These are phyloP conservation scores for Mesorhabditis belari DNA, from an alignment of 2,888 invertebrate species.

Conservation along the genomic window DNA sequence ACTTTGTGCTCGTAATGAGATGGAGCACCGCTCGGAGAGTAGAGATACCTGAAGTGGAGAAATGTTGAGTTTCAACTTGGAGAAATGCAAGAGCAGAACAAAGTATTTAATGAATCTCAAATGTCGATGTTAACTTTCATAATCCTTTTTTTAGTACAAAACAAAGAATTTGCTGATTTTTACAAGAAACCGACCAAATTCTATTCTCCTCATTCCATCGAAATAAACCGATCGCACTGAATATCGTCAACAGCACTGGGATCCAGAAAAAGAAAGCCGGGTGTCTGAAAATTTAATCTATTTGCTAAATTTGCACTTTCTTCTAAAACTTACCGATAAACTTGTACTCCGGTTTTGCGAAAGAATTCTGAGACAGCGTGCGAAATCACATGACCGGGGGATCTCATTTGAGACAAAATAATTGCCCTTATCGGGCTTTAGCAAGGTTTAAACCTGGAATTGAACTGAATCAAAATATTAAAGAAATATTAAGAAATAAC, in stretches of 20 bases:
- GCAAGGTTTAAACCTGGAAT: no score
- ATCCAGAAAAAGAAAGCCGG: constrained; percentile 36
- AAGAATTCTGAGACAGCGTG: constrained; percentile 32
- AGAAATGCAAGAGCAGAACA: no score
- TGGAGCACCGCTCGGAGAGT: constrained; percentile 29
- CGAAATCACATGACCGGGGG: constrained; percentile 36
- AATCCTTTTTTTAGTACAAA: no score
- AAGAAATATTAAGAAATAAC: no score
- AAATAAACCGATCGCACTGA: constrained; percentile 27
- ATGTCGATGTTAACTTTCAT: no score
- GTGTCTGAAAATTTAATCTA: constrained; percentile 19
- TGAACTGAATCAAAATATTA: no score
- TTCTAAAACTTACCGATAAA: constrained; percentile 39
- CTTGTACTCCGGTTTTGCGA: constrained; percentile 25
- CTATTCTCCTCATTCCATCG: constrained; percentile 40
- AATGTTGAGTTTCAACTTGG: no score
- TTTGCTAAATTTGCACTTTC: no score
- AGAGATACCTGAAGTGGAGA: constrained; percentile 10
- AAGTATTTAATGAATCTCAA: no score
- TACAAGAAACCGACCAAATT: constrained; percentile 30
- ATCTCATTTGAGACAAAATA: constrained; percentile 22
- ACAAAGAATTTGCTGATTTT: no score
- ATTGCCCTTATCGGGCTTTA: no score
- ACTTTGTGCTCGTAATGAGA: constrained; percentile 40
- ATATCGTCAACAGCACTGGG: constrained; percentile 25